Conservation (phyloP, 2,888 invertebrate genomes). For the Lagria hirta region DNA sequence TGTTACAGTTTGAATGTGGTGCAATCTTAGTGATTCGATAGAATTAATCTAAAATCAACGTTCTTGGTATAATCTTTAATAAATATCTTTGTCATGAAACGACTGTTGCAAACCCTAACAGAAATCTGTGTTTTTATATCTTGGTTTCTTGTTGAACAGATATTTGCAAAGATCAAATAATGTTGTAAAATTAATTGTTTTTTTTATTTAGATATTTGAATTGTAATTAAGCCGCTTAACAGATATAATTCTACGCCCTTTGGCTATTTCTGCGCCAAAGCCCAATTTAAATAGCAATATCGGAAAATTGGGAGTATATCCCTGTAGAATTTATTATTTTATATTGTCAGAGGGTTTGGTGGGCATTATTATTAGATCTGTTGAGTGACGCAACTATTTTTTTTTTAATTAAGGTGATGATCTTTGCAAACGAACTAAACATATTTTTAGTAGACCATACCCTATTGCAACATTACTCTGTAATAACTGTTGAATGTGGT, state of each 20-base stretch:
- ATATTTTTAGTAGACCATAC: conserved; percentile 35
- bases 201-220: too few relatives aligned
- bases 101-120: conserved; percentile 47
- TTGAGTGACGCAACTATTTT: too few relatives aligned
- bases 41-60: conserved; percentile 33
- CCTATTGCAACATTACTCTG: conserved; percentile 43
- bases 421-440: conserved; percentile 13
- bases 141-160: conserved; percentile 12
- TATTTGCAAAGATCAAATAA: conserved; percentile 32
- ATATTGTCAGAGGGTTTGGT: too few relatives aligned
- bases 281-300: too few relatives aligned
- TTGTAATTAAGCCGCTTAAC: too few relatives aligned
- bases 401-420: too few relatives aligned
- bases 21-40: conserved; percentile 37
- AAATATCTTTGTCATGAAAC: conserved; percentile 40
- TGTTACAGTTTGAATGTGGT: conserved; percentile 35
- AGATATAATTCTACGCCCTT: too few relatives aligned
- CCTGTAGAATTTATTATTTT: too few relatives aligned
- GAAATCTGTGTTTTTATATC: conserved; percentile 33
- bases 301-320: too few relatives aligned
- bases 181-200: too few relatives aligned
- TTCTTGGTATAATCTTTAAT: conserved; percentile 26
- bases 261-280: too few relatives aligned
- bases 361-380: too few relatives aligned
- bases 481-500: conserved; percentile 51